A percentile compares a stretch with the other conserved stretches of the same genome.
These are phyloP conservation scores for Alcis repandata DNA, from an alignment of 2,888 invertebrate species.

Conservation along the genomic window DNA sequence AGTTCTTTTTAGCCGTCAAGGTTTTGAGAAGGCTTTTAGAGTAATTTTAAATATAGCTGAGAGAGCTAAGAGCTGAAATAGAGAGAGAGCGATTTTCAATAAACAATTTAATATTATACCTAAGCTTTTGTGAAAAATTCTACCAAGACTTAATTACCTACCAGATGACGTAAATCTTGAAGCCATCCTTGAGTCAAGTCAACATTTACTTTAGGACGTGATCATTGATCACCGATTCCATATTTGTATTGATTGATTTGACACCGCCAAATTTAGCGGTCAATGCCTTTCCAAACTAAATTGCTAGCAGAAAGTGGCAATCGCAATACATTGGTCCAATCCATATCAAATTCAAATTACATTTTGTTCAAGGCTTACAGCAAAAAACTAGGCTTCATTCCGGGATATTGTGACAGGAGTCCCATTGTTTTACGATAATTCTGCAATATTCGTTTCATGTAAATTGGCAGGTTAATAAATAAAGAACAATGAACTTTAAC, in stretches of 20 bases:
- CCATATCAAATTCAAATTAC: neutral
- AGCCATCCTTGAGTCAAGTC: constrained; percentile 20
- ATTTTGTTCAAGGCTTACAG: constrained; percentile 2
- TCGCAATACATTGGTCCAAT: neutral
- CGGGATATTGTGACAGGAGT: constrained; percentile 17
- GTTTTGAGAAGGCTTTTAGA: neutral
- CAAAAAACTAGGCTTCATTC: neutral
- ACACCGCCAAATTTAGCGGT: constrained; percentile 48
- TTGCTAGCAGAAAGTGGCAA: neutral
- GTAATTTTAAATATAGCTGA: too few relatives aligned
- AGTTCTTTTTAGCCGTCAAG: neutral
- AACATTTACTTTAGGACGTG: constrained; percentile 15
- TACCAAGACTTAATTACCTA: neutral
- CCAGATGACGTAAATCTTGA: neutral
- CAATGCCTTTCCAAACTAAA: constrained; percentile 33
- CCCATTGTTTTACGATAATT: constrained; percentile 17
- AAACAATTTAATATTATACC: too few relatives aligned
- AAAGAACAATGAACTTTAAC: constrained; percentile 60
- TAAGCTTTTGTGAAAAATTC: neutral
- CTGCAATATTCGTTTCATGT: constrained; percentile 34
- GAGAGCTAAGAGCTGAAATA: too few relatives aligned
- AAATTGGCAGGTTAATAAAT: constrained; percentile 37
- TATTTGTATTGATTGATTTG: constrained; percentile 39
- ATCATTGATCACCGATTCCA: constrained; percentile 9
- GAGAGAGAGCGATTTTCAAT: too few relatives aligned